A percentile compares a stretch with the other conserved stretches of the same genome.
Evolutionary conservation across 2,888 invertebrate genomes (phyloP).

Genomic region (Uropetala carovei): DNA sequence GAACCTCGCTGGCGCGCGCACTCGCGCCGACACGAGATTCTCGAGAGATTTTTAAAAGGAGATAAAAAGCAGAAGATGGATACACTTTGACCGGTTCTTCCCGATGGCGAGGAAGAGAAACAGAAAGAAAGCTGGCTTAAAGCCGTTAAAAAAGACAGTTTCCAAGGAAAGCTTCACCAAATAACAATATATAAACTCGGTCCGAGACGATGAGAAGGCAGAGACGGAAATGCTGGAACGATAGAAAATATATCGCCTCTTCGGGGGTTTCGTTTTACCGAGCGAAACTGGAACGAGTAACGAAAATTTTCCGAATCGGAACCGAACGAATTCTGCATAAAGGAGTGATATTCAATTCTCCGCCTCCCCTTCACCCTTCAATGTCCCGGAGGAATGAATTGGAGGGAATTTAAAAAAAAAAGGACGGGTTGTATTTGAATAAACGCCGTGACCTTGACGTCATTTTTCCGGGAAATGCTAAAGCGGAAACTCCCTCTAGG

Average conservation of each 20-base stretch:
- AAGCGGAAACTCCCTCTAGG: not conserved
- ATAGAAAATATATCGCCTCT: not conserved
- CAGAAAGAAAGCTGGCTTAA: not conserved
- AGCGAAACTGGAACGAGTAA: not conserved
- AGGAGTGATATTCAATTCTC: not conserved
- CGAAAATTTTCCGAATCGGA: slow-evolving; percentile 22
- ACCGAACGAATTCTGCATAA: not conserved
- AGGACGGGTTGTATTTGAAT: not conserved
- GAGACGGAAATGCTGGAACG: not conserved
- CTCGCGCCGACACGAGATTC: slow-evolving; percentile 8
- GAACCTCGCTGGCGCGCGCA: not conserved
- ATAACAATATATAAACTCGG: not conserved
- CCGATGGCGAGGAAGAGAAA: not conserved
- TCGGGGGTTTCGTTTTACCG: not conserved
- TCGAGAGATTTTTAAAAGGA: not conserved
- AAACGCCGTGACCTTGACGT: not conserved
- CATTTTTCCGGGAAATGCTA: not conserved
- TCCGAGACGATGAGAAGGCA: not conserved
- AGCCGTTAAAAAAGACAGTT: not conserved
- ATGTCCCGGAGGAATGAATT: not conserved
- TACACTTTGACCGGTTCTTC: slow-evolving; percentile 29
- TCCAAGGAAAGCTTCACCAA: not conserved
- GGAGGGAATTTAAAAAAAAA: not conserved
- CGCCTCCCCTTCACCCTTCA: not conserved
- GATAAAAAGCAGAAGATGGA: not conserved